phyloP scores from a whole-genome alignment of 2,113 vertebrate species.

The Fukomys damarensis region DNA sequence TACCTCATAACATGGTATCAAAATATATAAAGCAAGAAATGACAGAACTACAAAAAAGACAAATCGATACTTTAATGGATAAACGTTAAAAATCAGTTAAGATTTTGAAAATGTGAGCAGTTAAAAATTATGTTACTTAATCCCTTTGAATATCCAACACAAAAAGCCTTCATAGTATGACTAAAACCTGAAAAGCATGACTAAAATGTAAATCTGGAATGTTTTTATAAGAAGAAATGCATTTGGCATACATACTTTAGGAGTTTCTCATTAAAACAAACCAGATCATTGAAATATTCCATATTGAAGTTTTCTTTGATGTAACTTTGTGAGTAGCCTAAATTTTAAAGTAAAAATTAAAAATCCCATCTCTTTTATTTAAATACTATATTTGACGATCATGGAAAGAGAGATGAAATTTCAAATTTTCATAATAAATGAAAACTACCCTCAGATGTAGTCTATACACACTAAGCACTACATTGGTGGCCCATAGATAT shows the following conservation, averaged over 20 bases:
- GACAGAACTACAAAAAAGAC: background rate
- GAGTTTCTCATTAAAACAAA: background rate
- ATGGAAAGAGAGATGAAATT: background rate
- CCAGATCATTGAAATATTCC: background rate
- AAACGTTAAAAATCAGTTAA: background rate
- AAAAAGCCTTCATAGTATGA: background rate
- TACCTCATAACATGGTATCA: background rate
- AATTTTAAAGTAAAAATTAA: slow-evolving; percentile 16
- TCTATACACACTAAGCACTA: background rate
- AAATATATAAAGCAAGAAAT: slow-evolving; percentile 39
- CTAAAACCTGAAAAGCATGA: background rate
- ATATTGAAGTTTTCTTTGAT: background rate
- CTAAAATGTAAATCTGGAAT: background rate
- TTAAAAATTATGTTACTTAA: background rate
- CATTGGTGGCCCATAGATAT: background rate
- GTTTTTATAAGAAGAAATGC: background rate
- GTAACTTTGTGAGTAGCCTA: background rate
- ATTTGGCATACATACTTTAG: slow-evolving; percentile 8
- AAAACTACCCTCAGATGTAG: background rate
- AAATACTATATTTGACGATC: background rate
- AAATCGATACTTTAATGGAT: background rate
- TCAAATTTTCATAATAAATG: background rate
- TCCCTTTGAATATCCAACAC: background rate
- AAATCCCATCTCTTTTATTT: background rate
- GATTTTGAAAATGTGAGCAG: background rate